phyloP scores from a whole-genome alignment of 2,797 vertebrate genomes.

The Pangasius mekongensis region DNA sequence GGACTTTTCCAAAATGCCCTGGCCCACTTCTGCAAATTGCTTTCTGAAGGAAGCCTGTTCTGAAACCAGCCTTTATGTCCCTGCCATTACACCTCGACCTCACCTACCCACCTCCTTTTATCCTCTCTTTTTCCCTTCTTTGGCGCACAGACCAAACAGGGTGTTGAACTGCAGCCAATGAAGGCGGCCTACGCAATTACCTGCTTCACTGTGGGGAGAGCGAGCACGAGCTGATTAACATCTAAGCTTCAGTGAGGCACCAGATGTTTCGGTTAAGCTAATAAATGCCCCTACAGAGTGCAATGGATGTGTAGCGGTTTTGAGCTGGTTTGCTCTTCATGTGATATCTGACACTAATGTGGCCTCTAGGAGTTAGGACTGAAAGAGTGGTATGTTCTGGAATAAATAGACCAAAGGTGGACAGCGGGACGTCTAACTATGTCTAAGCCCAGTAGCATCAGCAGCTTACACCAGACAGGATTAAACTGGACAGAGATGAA shows the following conservation, averaged over 20 bases:
- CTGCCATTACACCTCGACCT: conserved; percentile 8
- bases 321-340: conserved; percentile 14
- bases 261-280: conserved; percentile 63
- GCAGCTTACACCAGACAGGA: conserved; percentile 32
- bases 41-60: neutral
- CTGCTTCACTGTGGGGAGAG: conserved; percentile 55
- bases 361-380: conserved; percentile 13
- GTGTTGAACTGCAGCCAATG: neutral
- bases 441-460: neutral
- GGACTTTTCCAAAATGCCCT: neutral
- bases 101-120: conserved; percentile 14
- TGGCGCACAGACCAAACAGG: conserved; percentile 2
- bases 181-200: conserved; percentile 25
- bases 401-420: neutral
- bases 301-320: conserved; percentile 7
- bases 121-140: conserved; percentile 6
- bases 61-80: neutral
- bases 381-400: neutral
- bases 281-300: conserved; percentile 46
- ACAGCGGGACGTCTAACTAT: neutral
- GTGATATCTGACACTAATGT: conserved; percentile 41
- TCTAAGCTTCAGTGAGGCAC: conserved; percentile 52
- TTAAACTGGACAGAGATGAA: neutral
- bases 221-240: conserved; percentile 44
- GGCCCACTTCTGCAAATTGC: conserved; percentile 2